Conservation (phyloP, 2,797 vertebrate species). For the Ctenopoma multispine region DNA sequence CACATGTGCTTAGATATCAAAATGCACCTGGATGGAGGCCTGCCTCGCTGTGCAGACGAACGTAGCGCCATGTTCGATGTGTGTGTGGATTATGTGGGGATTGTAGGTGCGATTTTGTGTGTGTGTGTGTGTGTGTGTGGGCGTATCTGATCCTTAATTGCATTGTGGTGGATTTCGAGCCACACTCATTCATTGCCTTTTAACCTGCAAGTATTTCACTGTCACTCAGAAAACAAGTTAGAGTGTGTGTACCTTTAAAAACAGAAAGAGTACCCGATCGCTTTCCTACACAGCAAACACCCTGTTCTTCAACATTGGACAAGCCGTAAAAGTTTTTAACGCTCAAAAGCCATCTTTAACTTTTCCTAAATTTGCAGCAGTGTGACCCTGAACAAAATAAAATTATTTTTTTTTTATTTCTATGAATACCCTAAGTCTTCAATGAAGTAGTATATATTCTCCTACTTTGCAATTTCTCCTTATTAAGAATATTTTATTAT, state of each 20-base stretch:
- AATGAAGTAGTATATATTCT: conserved; percentile 76
- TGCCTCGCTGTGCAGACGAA: conserved; percentile 53
- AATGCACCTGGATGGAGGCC: conserved; percentile 45
- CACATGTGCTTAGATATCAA: conserved; percentile 64
- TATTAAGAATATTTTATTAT: conserved; percentile 85
- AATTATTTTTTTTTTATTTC: conserved; percentile 54
- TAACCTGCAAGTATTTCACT: conserved; percentile 68
- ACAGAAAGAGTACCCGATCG: conserved; percentile 62
- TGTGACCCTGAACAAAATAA: conserved; percentile 43
- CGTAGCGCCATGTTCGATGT: conserved; percentile 57
- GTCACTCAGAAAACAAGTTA: conserved; percentile 51
- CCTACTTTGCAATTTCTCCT: conserved; percentile 78
- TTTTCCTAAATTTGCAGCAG: conserved; percentile 44
- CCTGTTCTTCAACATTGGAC: conserved; percentile 47
- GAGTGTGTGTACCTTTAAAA: conserved; percentile 57
- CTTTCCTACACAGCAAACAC: conserved; percentile 61
- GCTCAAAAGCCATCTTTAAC: conserved; percentile 68
- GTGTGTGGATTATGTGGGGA: conserved; percentile 11
- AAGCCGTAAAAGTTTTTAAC: conserved; percentile 24
- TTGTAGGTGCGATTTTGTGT: neutral
- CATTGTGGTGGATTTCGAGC: conserved; percentile 37
- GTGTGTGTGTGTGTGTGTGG: neutral
- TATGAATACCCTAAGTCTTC: conserved; percentile 58
- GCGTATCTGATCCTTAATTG: conserved; percentile 29
- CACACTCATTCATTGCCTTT: conserved; percentile 70